Percentiles rank a stretch among this genome's conserved stretches.
Evolutionary conservation across 2,113 vertebrate species (phyloP).

Genomic region (Eira barbara): DNA sequence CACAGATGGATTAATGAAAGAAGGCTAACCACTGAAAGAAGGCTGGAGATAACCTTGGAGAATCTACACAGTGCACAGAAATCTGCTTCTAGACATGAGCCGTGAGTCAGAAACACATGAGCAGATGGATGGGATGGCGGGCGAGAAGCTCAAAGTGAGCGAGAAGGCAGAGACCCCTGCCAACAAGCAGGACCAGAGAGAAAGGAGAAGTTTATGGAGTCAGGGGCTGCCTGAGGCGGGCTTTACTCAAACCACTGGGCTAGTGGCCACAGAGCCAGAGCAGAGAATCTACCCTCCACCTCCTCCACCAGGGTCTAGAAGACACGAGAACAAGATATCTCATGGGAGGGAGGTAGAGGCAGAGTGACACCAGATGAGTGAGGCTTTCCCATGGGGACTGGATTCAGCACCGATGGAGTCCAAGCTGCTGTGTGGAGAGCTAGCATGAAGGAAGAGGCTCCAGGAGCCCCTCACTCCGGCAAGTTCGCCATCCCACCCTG

Average conservation of each 20-base stretch:
- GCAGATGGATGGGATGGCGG: background rate
- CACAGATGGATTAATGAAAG: background rate
- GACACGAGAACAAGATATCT: background rate
- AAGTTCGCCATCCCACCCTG: background rate
- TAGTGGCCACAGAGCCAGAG: background rate
- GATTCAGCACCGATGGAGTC: too few relatives aligned
- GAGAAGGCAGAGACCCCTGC: background rate
- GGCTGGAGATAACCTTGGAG: background rate
- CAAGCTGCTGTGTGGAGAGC: fast-evolving
- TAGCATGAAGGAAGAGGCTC: fast-evolving
- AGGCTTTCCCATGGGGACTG: background rate
- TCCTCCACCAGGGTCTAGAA: fast-evolving
- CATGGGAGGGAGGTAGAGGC: too few relatives aligned
- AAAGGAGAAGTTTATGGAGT: background rate
- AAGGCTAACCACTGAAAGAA: background rate
- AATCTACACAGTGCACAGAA: background rate
- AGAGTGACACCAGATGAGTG: background rate
- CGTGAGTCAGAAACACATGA: background rate
- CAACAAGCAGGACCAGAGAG: too few relatives aligned
- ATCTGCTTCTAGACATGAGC: background rate
- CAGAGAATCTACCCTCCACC: background rate
- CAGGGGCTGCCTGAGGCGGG: background rate
- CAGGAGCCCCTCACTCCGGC: fast-evolving
- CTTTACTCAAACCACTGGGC: background rate
- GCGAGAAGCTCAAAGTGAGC: background rate